A percentile compares a stretch with the other conserved stretches of the same genome.
Evolutionary conservation across 2,113 vertebrate genomes (phyloP).

Genomic region (Emberiza fucata): DNA sequence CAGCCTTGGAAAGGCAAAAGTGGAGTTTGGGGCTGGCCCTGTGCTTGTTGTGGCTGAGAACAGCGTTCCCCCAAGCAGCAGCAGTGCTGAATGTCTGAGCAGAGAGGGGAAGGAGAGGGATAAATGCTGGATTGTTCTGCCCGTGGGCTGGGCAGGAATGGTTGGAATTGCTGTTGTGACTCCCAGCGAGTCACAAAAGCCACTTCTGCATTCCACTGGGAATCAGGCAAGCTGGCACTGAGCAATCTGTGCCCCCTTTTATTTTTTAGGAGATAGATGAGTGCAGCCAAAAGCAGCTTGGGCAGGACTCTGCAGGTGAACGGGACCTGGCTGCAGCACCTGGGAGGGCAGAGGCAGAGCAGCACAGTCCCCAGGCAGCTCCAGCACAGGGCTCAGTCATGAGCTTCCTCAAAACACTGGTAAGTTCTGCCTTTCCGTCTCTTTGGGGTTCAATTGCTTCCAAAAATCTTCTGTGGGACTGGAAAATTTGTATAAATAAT

Average conservation of each 20-base stretch:
- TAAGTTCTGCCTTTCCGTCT: conserved; percentile 66
- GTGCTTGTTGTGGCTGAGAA: conserved; percentile 31
- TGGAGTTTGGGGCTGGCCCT: not conserved
- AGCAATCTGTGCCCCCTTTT: conserved; percentile 19
- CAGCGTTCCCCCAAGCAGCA: conserved; percentile 38
- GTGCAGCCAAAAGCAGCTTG: not conserved
- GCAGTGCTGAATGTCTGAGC: conserved; percentile 48
- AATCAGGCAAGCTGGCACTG: conserved; percentile 34
- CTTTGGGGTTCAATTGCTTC: not conserved
- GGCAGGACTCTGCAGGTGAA: not conserved
- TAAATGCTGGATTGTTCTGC: conserved; percentile 70
- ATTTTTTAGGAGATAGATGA: conserved; percentile 68
- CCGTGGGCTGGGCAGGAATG: conserved; percentile 78
- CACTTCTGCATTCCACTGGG: conserved; percentile 49
- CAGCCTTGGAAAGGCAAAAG: conserved; percentile 9
- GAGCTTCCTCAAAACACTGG: conserved; percentile 97
- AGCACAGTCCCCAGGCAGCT: conserved; percentile 51
- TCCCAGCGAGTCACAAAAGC: conserved; percentile 41
- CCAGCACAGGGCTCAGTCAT: conserved; percentile 82
- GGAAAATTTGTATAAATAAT: accelerated
- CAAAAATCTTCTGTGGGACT: not conserved
- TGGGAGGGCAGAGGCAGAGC: not conserved
- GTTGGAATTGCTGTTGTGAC: conserved; percentile 75
- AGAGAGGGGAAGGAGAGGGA: not conserved
- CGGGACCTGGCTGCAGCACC: not conserved